phyloP scores from a whole-genome alignment of 2,113 vertebrate species.

The Crotalus helleri region DNA sequence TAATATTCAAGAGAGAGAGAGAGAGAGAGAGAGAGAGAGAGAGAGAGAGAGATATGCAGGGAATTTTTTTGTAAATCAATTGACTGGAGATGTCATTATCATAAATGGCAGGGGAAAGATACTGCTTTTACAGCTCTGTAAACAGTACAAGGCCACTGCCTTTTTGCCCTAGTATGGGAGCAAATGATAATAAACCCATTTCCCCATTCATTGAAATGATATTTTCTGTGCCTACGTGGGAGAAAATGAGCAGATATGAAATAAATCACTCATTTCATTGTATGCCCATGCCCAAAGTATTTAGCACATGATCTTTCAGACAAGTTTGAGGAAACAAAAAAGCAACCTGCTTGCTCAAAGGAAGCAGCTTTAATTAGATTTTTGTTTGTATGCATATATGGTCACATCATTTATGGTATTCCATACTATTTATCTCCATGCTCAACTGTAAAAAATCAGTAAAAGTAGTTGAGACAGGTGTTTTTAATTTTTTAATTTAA shows the following conservation, averaged over 20 bases:
- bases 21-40: background rate
- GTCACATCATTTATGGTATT: background rate
- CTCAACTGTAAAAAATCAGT: conserved; percentile 46
- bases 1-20: background rate
- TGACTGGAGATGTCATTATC: background rate
- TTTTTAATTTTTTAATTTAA: background rate
- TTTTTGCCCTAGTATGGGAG: background rate
- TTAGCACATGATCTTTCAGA: conserved; percentile 46
- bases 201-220: conserved; percentile 28
- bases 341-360: conserved; percentile 42
- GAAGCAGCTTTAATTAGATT: background rate
- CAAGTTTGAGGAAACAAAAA: conserved; percentile 41
- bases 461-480: conserved; percentile 43
- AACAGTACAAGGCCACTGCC: background rate
- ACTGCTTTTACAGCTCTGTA: background rate
- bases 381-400: background rate
- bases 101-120: background rate
- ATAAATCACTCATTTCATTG: conserved; percentile 47
- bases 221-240: conserved; percentile 39
- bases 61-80: background rate
- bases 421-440: background rate
- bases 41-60: background rate
- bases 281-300: conserved; percentile 48
- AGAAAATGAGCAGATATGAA: conserved; percentile 37
- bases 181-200: conserved; percentile 46